Percentiles rank a stretch among this genome's conserved stretches.
These are phyloP conservation scores for Elanoides forficatus DNA, from an alignment of 2,113 vertebrate species.

Conservation along the genomic window DNA sequence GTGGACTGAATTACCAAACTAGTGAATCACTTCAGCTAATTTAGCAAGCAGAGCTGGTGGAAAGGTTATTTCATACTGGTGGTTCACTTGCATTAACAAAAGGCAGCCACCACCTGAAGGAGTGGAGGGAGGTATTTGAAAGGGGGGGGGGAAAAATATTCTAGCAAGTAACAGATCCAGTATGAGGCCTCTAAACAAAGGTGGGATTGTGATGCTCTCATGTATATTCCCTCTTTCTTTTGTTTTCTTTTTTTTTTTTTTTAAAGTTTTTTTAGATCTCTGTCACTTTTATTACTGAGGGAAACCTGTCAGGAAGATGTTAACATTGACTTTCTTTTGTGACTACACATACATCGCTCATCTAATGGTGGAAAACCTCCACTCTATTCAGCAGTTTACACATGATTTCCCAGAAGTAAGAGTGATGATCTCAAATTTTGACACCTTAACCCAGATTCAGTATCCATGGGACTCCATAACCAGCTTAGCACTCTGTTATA, in stretches of 20 bases:
- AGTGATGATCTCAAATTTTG: background rate
- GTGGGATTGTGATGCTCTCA: background rate
- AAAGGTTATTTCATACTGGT: background rate
- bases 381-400: background rate
- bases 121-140: background rate
- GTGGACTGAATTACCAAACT: background rate
- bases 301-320: background rate
- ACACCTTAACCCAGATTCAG: background rate
- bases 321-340: background rate
- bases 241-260: too few species aligned
- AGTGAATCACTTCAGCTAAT: background rate
- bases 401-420: background rate
- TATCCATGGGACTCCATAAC: background rate
- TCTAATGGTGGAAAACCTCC: background rate
- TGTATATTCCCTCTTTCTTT: fast-evolving
- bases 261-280: background rate
- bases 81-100: background rate
- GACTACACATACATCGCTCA: background rate
- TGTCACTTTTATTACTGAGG: background rate
- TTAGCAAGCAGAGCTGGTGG: background rate
- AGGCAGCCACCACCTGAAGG: background rate
- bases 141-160: background rate
- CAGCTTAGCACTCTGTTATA: background rate
- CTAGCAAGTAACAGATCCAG: background rate
- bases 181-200: background rate